phyloP scores from a whole-genome alignment of 2,888 invertebrate species.

The Hylaea fasciaria region DNA sequence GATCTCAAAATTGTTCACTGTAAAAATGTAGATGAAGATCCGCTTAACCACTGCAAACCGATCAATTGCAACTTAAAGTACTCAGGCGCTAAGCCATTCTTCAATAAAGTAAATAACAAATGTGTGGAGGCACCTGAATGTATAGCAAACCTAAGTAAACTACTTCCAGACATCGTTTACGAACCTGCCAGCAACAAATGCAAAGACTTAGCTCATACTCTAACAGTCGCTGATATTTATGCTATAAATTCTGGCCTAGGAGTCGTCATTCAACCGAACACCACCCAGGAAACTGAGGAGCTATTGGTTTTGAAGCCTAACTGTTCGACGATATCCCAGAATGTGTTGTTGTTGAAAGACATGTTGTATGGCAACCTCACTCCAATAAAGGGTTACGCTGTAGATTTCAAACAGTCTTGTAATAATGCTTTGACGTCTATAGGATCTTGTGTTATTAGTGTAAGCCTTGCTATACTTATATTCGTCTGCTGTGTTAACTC shows the following conservation, averaged over 20 bases:
- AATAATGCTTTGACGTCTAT: slow-evolving; percentile 58
- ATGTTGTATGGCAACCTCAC: slow-evolving; percentile 62
- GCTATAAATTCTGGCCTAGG: slow-evolving; percentile 63
- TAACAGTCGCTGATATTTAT: slow-evolving; percentile 64
- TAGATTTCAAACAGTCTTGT: slow-evolving; percentile 53
- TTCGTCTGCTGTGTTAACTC: slow-evolving; percentile 53
- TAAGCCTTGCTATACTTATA: slow-evolving; percentile 52
- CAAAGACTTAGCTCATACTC: slow-evolving; percentile 59
- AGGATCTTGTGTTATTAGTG: slow-evolving; percentile 49
- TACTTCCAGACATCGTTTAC: slow-evolving; percentile 63
- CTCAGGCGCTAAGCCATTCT: slow-evolving; percentile 59
- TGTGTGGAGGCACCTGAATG: slow-evolving; percentile 61
- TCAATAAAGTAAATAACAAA: slow-evolving; percentile 46
- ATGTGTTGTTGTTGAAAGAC: slow-evolving; percentile 62
- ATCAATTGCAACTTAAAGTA: slow-evolving; percentile 70
- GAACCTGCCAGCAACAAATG: slow-evolving; percentile 63
- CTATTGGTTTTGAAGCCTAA: slow-evolving; percentile 56
- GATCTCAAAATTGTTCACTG: slow-evolving; percentile 49
- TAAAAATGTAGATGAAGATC: slow-evolving; percentile 60
- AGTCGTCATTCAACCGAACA: slow-evolving; percentile 46
- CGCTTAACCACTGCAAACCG: slow-evolving; percentile 60
- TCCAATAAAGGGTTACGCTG: slow-evolving; percentile 46
- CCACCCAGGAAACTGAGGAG: slow-evolving; percentile 36
- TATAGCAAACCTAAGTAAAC: slow-evolving; percentile 46
- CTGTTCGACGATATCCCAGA: slow-evolving; percentile 71